Percentiles rank a stretch among this genome's conserved stretches.
These are phyloP conservation scores for Aphelenchoides besseyi DNA, from an alignment of 1,140 invertebrate genomes.

Conservation along the genomic window DNA sequence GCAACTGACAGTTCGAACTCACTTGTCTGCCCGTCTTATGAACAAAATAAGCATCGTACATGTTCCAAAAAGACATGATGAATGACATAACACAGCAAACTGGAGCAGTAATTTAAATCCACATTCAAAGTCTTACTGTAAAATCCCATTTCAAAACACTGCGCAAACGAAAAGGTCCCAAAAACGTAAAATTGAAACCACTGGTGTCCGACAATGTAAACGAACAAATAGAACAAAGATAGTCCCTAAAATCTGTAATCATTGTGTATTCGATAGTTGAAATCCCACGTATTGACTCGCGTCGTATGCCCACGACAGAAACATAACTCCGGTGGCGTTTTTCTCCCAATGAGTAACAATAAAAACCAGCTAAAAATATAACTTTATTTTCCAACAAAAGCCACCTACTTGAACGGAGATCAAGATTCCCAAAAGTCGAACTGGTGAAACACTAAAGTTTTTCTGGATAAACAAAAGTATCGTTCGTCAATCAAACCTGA, in stretches of 20 bases:
- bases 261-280: no score
- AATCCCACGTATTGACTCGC: constrained; percentile 65
- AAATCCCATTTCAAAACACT: constrained; percentile 48
- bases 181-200: constrained; percentile 53
- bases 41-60: constrained; percentile 52
- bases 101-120: constrained; percentile 22
- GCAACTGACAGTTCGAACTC: neutral
- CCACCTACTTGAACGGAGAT: constrained; percentile 64
- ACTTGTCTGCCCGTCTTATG: constrained; percentile 60
- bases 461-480: constrained; percentile 10
- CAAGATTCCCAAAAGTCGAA: constrained; percentile 61
- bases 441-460: constrained; percentile 63
- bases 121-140: constrained; percentile 44
- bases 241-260: constrained; percentile 47
- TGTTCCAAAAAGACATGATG: constrained; percentile 56
- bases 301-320: constrained; percentile 68
- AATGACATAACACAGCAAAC: constrained; percentile 55
- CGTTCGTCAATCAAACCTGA: constrained; percentile 37
- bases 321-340: constrained; percentile 67
- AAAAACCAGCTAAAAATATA: constrained; percentile 66
- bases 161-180: constrained; percentile 46
- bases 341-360: constrained; percentile 68
- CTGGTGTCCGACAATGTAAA: constrained; percentile 50
- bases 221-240: constrained; percentile 54
- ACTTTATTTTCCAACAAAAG: no score